A percentile compares a stretch with the other conserved stretches of the same genome.
Evolutionary conservation across 1,140 invertebrate genomes (phyloP).

Genomic region (Sinella curviseta): DNA sequence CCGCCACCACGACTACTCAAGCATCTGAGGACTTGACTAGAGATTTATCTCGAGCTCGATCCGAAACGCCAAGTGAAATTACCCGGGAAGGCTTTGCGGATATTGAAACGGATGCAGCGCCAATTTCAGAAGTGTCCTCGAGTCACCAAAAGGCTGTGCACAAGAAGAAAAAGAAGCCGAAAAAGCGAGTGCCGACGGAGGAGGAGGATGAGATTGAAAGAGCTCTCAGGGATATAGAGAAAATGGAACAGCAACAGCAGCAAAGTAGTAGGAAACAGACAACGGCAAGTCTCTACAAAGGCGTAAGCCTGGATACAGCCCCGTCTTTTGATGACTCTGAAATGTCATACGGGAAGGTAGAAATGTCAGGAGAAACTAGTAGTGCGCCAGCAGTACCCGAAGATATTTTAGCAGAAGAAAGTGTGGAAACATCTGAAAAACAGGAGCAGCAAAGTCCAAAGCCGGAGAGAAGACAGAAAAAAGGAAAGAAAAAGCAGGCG

Average conservation of each 20-base stretch:
- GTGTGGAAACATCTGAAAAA: too few relatives aligned
- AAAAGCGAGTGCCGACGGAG: constrained; percentile 41
- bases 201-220: constrained; percentile 64
- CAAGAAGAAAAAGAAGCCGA: constrained; percentile 58
- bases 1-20: constrained; percentile 8
- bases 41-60: neutral
- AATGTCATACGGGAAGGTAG: constrained; percentile 1
- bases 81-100: constrained; percentile 1
- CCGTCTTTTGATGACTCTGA: constrained; percentile 16
- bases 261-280: constrained; percentile 52
- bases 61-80: neutral
- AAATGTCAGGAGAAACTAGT: neutral
- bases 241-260: constrained; percentile 56
- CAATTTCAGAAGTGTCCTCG: neutral
- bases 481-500: neutral
- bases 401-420: constrained; percentile 9
- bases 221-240: constrained; percentile 61
- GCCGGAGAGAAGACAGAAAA: constrained; percentile 1
- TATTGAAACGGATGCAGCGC: constrained; percentile 26
- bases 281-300: neutral
- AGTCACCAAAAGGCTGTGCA: constrained; percentile 47
- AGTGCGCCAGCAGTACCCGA: constrained; percentile 7
- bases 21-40: neutral
- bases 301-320: constrained; percentile 31
- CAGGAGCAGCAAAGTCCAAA: constrained; percentile 26